Evolutionary conservation across 2,888 invertebrate species (phyloP).

Genomic region (Eupeodes latifasciatus): DNA sequence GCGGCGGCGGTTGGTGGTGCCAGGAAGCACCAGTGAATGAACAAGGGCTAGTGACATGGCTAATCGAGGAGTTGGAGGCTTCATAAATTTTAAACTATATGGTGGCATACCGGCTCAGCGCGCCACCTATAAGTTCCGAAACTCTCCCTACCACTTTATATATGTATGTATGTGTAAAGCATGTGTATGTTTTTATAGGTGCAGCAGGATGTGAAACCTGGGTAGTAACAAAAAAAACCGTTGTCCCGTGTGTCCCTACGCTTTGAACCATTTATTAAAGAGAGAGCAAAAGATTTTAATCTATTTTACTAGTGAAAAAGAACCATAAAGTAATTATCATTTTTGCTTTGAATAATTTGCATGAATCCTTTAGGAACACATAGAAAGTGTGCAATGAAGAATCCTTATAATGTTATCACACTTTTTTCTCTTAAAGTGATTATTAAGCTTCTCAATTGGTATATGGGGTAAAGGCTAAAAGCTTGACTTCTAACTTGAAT

Average conservation of each 20-base stretch:
- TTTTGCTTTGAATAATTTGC: constrained; percentile 64
- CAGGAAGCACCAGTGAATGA: constrained; percentile 36
- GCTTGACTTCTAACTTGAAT: too few relatives aligned
- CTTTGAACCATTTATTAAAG: constrained; percentile 56
- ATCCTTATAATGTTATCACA: constrained; percentile 21
- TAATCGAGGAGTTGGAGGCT: constrained; percentile 55
- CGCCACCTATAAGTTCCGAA: constrained; percentile 34
- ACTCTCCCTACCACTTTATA: not conserved
- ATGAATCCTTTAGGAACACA: too few relatives aligned
- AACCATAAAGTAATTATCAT: constrained; percentile 63
- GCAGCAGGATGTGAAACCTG: constrained; percentile 27
- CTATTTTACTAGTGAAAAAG: constrained; percentile 47
- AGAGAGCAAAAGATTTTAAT: constrained; percentile 60
- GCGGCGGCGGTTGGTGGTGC: not conserved
- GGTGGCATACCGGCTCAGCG: not conserved
- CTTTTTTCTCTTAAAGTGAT: constrained; percentile 5
- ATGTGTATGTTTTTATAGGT: not conserved
- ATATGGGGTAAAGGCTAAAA: too few relatives aligned
- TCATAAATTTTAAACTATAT: constrained; percentile 54
- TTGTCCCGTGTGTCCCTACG: too few relatives aligned
- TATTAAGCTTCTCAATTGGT: not conserved
- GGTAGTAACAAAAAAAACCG: not conserved
- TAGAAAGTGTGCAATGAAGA: not conserved
- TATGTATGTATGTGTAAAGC: not conserved
- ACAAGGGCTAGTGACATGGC: constrained; percentile 50